Evolutionary conservation across 2,797 vertebrate species (phyloP).

Genomic region (Alauda arvensis): DNA sequence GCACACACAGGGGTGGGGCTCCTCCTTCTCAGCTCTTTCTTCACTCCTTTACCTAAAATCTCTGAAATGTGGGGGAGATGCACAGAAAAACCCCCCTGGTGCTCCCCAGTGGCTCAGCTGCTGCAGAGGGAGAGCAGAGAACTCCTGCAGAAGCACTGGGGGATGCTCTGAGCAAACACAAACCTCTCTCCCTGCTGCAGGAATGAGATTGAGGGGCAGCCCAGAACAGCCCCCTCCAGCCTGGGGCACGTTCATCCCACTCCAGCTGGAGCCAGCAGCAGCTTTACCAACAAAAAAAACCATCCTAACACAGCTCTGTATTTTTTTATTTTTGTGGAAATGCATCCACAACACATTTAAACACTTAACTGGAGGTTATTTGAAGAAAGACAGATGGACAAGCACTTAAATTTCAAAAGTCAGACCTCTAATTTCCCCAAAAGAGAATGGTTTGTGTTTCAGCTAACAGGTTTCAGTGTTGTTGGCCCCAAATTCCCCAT

Average conservation of each 20-base stretch:
- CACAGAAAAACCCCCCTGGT: neutral
- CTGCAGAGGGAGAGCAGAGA: neutral
- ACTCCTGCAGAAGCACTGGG: neutral
- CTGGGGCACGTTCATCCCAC: neutral
- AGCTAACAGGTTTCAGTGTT: conserved; percentile 67
- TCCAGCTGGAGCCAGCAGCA: conserved; percentile 16
- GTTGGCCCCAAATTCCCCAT: conserved; percentile 60
- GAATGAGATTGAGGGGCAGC: neutral
- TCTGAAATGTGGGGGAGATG: neutral
- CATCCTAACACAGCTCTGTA: conserved; percentile 11
- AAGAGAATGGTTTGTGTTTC: conserved; percentile 63
- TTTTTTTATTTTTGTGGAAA: conserved; percentile 38
- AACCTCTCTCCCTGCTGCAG: neutral
- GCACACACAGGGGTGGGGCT: neutral
- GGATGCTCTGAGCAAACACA: neutral
- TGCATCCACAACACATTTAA: conserved; percentile 55
- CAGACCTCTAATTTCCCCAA: conserved; percentile 59
- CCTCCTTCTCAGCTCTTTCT: neutral
- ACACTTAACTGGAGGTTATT: conserved; percentile 55
- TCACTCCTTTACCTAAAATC: neutral
- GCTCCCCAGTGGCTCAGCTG: neutral
- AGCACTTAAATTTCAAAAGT: conserved; percentile 63
- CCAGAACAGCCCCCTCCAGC: neutral
- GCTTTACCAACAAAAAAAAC: conserved; percentile 22
- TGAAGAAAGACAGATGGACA: conserved; percentile 73